phyloP scores from a whole-genome alignment of 2,797 vertebrate species.

The Stomatorhinus walkeri region DNA sequence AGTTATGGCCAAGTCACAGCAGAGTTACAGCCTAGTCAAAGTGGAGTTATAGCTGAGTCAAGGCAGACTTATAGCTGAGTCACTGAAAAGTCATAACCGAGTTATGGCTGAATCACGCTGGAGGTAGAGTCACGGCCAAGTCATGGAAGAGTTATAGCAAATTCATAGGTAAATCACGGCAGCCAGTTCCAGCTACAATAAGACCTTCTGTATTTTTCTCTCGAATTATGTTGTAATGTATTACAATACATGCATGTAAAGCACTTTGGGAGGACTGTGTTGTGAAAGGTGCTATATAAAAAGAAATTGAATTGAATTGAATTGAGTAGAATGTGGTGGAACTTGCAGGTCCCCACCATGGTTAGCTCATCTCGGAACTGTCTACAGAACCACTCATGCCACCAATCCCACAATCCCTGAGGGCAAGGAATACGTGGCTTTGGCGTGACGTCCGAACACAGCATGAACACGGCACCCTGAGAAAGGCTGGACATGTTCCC shows the following conservation, averaged over 20 bases:
- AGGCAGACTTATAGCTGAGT: background rate
- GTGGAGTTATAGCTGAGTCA: background rate
- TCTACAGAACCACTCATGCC: background rate
- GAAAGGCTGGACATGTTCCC: constrained; percentile 23
- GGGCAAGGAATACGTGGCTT: background rate
- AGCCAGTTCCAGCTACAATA: background rate
- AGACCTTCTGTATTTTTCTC: background rate
- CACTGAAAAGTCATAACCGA: background rate
- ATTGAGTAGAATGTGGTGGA: background rate
- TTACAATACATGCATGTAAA: background rate
- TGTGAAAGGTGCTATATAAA: background rate
- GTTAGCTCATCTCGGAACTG: background rate
- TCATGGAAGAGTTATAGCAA: background rate
- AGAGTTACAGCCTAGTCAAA: background rate
- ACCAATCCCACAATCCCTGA: background rate
- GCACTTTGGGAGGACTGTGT: background rate
- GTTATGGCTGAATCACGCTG: background rate
- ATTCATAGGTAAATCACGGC: background rate
- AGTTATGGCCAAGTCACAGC: background rate
- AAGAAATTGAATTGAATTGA: background rate
- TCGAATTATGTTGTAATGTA: background rate
- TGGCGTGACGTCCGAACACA: background rate
- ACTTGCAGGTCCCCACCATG: background rate
- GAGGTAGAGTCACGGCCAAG: background rate
- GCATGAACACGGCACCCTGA: background rate